phyloP scores from a whole-genome alignment of 2,888 invertebrate species.

The Penaeus monodon region DNA sequence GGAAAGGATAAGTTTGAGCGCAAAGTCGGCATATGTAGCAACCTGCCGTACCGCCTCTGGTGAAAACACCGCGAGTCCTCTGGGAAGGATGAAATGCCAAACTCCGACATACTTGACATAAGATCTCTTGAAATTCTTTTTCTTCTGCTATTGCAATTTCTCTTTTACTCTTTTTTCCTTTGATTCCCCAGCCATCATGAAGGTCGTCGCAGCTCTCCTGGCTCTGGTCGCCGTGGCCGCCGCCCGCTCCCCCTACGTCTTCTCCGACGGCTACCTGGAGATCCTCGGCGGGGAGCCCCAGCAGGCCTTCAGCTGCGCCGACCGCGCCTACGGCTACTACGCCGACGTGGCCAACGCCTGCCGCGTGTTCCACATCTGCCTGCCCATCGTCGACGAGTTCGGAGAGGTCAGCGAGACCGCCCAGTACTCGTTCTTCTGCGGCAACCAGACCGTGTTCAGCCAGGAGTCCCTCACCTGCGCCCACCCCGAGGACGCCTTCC shows the following conservation, averaged over 20 bases:
- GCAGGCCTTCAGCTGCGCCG: conserved; percentile 65
- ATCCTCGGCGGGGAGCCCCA: conserved; percentile 58
- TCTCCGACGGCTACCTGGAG: conserved; percentile 63
- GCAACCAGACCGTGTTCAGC: conserved; percentile 67
- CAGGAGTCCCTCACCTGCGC: conserved; percentile 66
- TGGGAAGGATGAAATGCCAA: too few relatives aligned
- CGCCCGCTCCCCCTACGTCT: conserved; percentile 54
- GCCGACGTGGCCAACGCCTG: conserved; percentile 66
- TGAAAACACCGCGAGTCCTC: too few relatives aligned
- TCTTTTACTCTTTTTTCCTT: too few relatives aligned
- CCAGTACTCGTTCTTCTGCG: conserved; percentile 67
- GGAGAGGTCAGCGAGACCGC: conserved; percentile 62
- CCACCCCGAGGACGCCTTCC: conserved; percentile 65
- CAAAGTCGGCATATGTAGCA: too few relatives aligned
- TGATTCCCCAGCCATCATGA: conserved; percentile 28
- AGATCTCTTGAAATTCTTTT: too few relatives aligned
- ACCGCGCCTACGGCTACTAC: conserved; percentile 66
- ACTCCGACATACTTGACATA: too few relatives aligned
- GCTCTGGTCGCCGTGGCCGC: conserved; percentile 41
- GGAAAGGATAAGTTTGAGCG: too few relatives aligned
- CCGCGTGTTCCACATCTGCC: conserved; percentile 66
- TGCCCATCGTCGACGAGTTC: conserved; percentile 64
- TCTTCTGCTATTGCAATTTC: too few relatives aligned
- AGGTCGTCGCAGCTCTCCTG: conserved; percentile 35
- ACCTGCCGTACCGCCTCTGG: too few relatives aligned